A percentile compares a stretch with the other conserved stretches of the same genome.
Conservation (phyloP, 2,113 vertebrate species). For the Actenoides hombroni region DNA sequence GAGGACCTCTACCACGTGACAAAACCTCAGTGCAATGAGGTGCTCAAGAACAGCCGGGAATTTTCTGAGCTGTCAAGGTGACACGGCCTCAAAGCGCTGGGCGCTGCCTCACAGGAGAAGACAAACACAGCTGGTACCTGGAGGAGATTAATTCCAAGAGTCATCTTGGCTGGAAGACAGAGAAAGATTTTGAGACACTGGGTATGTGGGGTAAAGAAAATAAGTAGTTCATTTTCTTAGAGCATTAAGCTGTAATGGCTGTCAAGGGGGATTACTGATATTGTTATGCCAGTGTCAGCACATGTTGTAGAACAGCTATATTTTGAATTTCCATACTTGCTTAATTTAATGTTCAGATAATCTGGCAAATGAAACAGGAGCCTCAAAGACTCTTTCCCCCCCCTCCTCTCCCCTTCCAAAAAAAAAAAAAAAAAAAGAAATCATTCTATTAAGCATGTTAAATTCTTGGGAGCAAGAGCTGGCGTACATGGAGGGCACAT, state of each 20-base stretch:
- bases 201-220: constrained; percentile 53
- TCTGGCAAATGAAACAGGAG: constrained; percentile 61
- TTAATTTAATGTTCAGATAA: constrained; percentile 66
- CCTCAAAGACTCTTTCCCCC: neutral
- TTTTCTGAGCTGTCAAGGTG: constrained; percentile 32
- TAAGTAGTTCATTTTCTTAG: constrained; percentile 56
- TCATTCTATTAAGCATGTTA: constrained; percentile 54
- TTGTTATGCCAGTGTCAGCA: constrained; percentile 65
- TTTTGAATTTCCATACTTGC: constrained; percentile 64
- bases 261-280: constrained; percentile 62
- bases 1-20: neutral
- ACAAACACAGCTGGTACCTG: constrained; percentile 62
- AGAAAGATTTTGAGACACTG: neutral
- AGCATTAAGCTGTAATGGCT: constrained; percentile 66
- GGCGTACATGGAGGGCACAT: constrained; percentile 39
- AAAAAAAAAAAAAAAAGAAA: neutral
- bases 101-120: constrained; percentile 13
- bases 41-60: neutral
- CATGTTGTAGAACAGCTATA: constrained; percentile 58
- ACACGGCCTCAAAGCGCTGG: neutral
- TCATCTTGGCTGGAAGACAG: constrained; percentile 43
- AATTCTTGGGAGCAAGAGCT: constrained; percentile 55
- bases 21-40: neutral
- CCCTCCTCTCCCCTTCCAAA: neutral
- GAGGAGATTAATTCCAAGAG: constrained; percentile 34